These are phyloP conservation scores for Collichthys lucidus DNA, from an alignment of 2,113 vertebrate genomes.

Conservation along the genomic window DNA sequence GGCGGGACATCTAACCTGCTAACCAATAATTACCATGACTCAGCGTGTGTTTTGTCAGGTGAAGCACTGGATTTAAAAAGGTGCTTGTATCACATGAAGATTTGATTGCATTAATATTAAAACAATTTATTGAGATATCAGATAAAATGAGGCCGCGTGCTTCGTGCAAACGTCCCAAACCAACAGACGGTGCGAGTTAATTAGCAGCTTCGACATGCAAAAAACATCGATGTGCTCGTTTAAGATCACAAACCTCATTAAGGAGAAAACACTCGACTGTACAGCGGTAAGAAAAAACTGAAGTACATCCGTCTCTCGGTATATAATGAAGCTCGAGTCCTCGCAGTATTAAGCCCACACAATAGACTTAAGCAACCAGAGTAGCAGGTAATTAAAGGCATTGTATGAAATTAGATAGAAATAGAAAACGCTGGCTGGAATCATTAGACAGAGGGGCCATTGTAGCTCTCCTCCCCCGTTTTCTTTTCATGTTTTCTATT, in stretches of 20 bases:
- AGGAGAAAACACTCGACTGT: not conserved
- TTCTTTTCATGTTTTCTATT: constrained; percentile 64
- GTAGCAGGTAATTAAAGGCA: constrained; percentile 66
- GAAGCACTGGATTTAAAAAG: no score
- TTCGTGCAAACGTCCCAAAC: not conserved
- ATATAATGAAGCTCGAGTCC: constrained; percentile 25
- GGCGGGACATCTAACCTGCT: no score
- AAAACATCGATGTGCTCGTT: no score
- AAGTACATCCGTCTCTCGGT: constrained; percentile 19
- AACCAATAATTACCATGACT: no score
- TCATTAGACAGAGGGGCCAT: constrained; percentile 57
- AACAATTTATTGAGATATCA: no score
- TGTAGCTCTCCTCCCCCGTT: constrained; percentile 49
- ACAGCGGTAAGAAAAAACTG: not conserved
- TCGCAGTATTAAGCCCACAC: constrained; percentile 46
- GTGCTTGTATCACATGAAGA: no score
- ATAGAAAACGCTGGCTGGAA: constrained; percentile 35
- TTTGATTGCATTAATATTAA: no score
- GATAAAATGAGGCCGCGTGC: not conserved
- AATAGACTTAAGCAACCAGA: constrained; percentile 53
- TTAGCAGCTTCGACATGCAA: not conserved
- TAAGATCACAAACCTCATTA: not conserved
- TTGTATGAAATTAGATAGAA: constrained; percentile 65
- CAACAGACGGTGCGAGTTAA: not conserved
- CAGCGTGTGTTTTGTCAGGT: no score